Evolutionary conservation across 2,888 invertebrate species (phyloP), one percentile per base, ranked within the genome.

Genomic region (Macrophya annulata): DNA sequence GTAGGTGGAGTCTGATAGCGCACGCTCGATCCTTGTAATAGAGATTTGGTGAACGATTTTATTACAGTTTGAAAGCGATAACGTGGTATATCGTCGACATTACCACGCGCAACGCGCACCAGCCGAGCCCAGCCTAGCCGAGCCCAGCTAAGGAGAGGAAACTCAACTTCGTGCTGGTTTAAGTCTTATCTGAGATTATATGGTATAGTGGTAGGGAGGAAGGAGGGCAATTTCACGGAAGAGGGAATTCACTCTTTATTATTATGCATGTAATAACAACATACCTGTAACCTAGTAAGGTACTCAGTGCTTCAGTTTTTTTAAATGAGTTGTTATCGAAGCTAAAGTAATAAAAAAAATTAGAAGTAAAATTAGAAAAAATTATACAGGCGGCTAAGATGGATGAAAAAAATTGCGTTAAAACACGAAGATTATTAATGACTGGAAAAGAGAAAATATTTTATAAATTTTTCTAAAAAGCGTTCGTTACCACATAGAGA

Each of bases 31-130:
- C 81, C 59, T 62, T 43, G 62, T 1, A 81, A 81, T 59, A 10
- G 59, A 81, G 81, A 81, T 81, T 81, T 40, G 43, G 81, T 59
- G 81, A 81, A 81, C 59, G 81, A 81, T 81, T 81, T 81, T 62
- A 81, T 59, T 62, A 81, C 59, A 81, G 51, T 62, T 81, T 59
- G 40, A 43, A 62, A 81, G 81, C 81, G 81, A 81, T 81, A 81
- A 81, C 81, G 81, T 43, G 59, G 43, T 81, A n/a, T 37, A 68
- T 68, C 68, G 68, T 68, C 68, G 68, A 62, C 62, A 62, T 62
- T 62, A 62, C 68, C 62, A 25, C 62, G 62, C 62, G 48, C 48
- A 48, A n/a, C n/a, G n/a, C n/a, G n/a, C n/a, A n/a, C n/a, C n/a
- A n/a, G n/a, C n/a, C 10, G 3, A 48, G 12, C 48, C 12, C 48